phyloP scores from a whole-genome alignment of 2,797 vertebrate genomes.

The Cossypha niveicapilla region DNA sequence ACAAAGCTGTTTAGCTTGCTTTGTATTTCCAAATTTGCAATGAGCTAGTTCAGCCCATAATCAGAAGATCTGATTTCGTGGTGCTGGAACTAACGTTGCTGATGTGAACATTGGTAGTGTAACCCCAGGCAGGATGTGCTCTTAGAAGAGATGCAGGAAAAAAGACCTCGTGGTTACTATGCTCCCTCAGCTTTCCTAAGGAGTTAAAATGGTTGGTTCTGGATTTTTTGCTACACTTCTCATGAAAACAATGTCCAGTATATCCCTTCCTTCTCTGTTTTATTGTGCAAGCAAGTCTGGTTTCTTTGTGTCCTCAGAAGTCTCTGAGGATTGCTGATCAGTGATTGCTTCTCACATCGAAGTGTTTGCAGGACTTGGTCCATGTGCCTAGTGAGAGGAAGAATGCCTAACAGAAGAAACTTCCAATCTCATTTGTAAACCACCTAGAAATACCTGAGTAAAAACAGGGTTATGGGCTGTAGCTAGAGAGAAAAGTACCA shows the following conservation, averaged over 20 bases:
- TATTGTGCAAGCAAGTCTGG: background rate
- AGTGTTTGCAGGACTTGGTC: background rate
- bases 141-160: background rate
- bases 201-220: background rate
- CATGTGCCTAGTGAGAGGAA: background rate
- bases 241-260: background rate
- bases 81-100: background rate
- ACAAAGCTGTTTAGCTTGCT: background rate
- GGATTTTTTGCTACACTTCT: background rate
- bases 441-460: background rate
- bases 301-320: background rate
- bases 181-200: background rate
- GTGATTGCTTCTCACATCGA: background rate
- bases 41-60: background rate
- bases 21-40: background rate
- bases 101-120: background rate
- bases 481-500: background rate
- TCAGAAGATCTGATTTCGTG: background rate
- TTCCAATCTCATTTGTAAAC: background rate
- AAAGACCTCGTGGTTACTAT: background rate
- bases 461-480: background rate
- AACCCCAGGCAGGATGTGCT: accelerated
- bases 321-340: background rate
- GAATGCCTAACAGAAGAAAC: background rate
- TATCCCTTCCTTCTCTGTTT: background rate